Evolutionary conservation across 2,797 vertebrate genomes (phyloP), one percentile per base, ranked within the genome.

Genomic region (Manis javanica): DNA sequence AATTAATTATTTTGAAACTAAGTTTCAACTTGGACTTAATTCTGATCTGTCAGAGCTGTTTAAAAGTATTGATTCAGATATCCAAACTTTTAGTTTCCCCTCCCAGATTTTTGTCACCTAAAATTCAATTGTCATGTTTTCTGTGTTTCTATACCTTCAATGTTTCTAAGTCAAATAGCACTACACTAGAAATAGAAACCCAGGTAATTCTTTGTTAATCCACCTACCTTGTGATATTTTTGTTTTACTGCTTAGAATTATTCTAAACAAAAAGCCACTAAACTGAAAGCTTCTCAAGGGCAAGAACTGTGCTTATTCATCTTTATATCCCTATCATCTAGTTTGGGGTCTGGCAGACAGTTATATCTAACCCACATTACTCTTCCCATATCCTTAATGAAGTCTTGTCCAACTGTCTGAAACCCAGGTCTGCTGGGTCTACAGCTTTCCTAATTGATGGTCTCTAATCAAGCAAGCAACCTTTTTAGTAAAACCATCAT

Each of bases 161-260:
- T 74, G 66, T 92, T 83, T 78, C 64, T 8, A 49, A 75, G 21
- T 39, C 46, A n/a, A 87, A 24, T 37, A 81, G n/a, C 31, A 64
- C 18, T 88, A 21, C 37, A 53, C 29, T 53, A 79, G 66, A 94
- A 68, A 74, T 75, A 81, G 53, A 78, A 82, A 71, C n/a, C 8
- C 37, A 87, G 31, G 26, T 39, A 64, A 85, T 13, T 53, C 12
- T 64, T 90, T 51, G 61, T 72, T 71, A 69, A 75, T 55, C 46
- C 12, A 42, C 19, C 26, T 0, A n/a, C 57, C 18, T 74, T 53
- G 42, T 77, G 29, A 68, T n/a, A 57, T 84, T 91, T 93, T 85
- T 68, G 37, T 82, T 77, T 94, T 84, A 74, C 21, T 84, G 81
- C 42, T 79, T 78, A 64, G n/a, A 85, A 89, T 88, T 64, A 82